A percentile compares a stretch with the other conserved stretches of the same genome.
Conservation (phyloP, 1,140 invertebrate genomes). For the Anastrepha obliqua region DNA sequence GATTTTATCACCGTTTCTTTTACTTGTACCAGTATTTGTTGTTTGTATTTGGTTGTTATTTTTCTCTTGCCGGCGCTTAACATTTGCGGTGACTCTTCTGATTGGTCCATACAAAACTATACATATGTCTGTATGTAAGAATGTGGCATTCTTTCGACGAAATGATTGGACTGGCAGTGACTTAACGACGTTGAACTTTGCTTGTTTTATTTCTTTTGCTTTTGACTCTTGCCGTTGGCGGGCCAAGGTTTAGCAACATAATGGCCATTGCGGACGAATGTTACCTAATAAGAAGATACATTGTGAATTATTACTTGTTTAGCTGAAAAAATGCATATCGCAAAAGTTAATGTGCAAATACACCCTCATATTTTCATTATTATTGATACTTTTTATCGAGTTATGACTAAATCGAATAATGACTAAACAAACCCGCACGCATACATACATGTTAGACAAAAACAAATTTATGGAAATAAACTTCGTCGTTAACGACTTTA, state of each 20-base stretch:
- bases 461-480: too few relatives aligned
- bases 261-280: neutral
- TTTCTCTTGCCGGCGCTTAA: slow-evolving; percentile 33
- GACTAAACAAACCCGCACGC: slow-evolving; percentile 18
- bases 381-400: neutral
- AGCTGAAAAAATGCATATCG: too few relatives aligned
- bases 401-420: neutral
- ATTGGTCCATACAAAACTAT: slow-evolving; percentile 37
- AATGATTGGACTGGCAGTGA: slow-evolving; percentile 42
- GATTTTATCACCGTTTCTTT: slow-evolving; percentile 30
- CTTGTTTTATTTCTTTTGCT: neutral
- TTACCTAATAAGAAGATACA: slow-evolving; percentile 30
- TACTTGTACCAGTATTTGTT: slow-evolving; percentile 40
- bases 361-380: neutral
- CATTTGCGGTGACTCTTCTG: slow-evolving; percentile 28
- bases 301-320: neutral
- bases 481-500: too few relatives aligned
- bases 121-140: neutral
- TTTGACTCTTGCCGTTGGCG: slow-evolving; percentile 31
- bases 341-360: too few relatives aligned
- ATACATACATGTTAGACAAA: too few relatives aligned
- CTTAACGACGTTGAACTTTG: slow-evolving; percentile 37
- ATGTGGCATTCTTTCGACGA: neutral
- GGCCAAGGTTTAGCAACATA: neutral
- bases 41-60: neutral